Evolutionary conservation across 2,797 vertebrate species (phyloP).

Genomic region (Chelonia mydas): DNA sequence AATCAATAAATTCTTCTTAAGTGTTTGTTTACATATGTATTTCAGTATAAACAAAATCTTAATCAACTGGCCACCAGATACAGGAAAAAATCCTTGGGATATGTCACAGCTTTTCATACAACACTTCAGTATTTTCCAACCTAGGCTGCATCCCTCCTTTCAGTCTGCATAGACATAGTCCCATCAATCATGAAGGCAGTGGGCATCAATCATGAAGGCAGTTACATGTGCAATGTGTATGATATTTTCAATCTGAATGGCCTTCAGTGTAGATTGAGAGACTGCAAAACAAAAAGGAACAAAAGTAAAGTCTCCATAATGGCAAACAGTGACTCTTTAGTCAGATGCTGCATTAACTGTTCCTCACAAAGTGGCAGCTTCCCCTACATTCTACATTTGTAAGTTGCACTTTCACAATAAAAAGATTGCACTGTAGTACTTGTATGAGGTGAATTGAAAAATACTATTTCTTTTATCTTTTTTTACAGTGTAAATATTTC

Average conservation of each 20-base stretch:
- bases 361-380: neutral
- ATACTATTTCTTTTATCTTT: no score
- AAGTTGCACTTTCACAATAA: no score
- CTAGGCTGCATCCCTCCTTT: neutral
- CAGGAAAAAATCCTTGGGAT: conserved; percentile 10
- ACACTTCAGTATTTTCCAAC: neutral
- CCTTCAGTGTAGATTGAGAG: conserved; percentile 41
- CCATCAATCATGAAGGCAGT: neutral
- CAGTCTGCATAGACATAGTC: neutral
- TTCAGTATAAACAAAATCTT: conserved; percentile 16
- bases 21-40: neutral
- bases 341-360: neutral
- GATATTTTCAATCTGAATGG: conserved; percentile 13
- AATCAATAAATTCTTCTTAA: conserved; percentile 29
- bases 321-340: conserved; percentile 23
- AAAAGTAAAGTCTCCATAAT: neutral
- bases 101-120: neutral
- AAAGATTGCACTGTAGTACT: no score
- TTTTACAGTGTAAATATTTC: no score
- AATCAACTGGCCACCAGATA: neutral
- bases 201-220: neutral
- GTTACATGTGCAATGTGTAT: neutral
- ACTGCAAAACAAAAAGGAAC: conserved; percentile 20
- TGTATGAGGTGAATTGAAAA: no score
- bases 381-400: neutral